These are phyloP conservation scores for Branchipolynoe longqiensis DNA, from an alignment of 2,888 invertebrate species.

Conservation along the genomic window DNA sequence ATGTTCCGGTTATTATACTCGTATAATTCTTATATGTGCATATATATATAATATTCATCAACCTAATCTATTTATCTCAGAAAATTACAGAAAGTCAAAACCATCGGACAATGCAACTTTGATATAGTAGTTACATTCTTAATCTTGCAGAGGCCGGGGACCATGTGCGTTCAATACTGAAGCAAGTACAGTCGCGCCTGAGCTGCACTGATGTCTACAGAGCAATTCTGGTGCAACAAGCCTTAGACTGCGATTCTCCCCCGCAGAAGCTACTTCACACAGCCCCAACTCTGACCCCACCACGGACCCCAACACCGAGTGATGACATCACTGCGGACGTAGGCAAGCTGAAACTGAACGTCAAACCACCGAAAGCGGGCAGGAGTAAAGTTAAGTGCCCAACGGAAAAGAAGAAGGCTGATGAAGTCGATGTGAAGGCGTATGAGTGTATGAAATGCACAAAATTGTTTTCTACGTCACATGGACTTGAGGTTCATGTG, in stretches of 20 bases:
- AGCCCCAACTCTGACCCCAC: background rate
- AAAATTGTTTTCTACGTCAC: slow-evolving; percentile 98
- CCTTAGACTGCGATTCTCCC: slow-evolving; percentile 29
- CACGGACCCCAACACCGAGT: background rate
- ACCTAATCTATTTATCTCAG: no score
- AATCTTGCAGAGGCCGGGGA: slow-evolving; percentile 36
- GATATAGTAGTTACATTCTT: no score
- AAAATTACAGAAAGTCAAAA: no score
- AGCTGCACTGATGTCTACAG: slow-evolving; percentile 32
- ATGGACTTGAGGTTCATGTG: slow-evolving; percentile 98
- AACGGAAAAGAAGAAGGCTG: background rate
- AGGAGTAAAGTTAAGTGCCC: background rate
- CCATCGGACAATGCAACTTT: no score
- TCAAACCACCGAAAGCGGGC: background rate
- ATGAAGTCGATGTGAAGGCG: background rate
- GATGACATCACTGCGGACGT: no score
- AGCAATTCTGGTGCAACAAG: slow-evolving; percentile 35
- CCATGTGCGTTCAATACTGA: slow-evolving; percentile 9
- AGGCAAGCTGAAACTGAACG: no score
- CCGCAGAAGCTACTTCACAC: background rate
- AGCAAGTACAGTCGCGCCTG: slow-evolving; percentile 30
- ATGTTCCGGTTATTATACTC: no score
- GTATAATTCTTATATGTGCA: no score
- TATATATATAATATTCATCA: no score
- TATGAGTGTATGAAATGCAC: slow-evolving; percentile 98